Percentiles rank a stretch among this genome's conserved stretches.
Evolutionary conservation across 2,797 vertebrate species (phyloP).

Genomic region (Rhynchonycteris naso): DNA sequence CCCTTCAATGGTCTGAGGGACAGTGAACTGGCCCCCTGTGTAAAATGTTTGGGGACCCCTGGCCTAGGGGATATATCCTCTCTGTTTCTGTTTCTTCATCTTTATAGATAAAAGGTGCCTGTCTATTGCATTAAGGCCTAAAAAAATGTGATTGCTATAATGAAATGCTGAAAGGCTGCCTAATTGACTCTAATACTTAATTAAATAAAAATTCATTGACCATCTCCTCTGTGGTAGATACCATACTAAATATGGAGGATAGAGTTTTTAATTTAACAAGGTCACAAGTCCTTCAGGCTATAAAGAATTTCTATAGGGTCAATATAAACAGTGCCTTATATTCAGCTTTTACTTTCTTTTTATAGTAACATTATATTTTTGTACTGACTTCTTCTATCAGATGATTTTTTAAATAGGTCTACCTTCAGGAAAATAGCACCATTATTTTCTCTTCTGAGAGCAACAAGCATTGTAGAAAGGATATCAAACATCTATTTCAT

Average conservation of each 20-base stretch:
- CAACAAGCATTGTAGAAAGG: background rate
- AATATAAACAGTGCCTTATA: background rate
- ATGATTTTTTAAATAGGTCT: background rate
- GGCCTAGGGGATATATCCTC: background rate
- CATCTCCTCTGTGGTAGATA: background rate
- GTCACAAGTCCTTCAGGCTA: background rate
- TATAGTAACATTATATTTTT: background rate
- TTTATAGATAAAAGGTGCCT: too few relatives aligned
- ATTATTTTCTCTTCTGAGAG: background rate
- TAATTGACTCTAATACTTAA: background rate
- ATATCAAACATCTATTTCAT: background rate
- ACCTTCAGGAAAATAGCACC: conserved; percentile 6
- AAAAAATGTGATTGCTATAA: background rate
- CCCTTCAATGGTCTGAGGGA: too few relatives aligned
- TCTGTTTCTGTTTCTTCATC: background rate
- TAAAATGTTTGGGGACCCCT: too few relatives aligned
- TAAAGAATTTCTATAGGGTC: background rate
- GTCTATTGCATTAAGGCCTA: background rate
- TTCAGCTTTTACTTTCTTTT: conserved; percentile 16
- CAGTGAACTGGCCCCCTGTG: too few relatives aligned
- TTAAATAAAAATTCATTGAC: conserved; percentile 34
- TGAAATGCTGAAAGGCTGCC: background rate
- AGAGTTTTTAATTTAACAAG: conserved; percentile 29
- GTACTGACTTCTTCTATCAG: conserved; percentile 4
- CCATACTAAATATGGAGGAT: background rate